Conservation (phyloP, 1,140 invertebrate species). For the Caenorhabditis inopinata region DNA sequence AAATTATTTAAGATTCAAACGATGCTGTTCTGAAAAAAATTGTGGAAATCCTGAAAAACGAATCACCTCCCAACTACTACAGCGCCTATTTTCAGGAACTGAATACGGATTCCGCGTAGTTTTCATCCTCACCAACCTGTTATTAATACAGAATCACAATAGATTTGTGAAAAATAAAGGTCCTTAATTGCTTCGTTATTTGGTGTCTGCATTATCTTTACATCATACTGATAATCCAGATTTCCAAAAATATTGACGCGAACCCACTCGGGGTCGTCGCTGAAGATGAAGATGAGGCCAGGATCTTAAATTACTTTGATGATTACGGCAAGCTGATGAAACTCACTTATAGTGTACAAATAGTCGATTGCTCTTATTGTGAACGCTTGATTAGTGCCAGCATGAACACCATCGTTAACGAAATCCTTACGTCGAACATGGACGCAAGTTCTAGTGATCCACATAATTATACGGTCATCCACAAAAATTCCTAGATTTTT, state of each 20-base stretch:
- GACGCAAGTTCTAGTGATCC: conserved; percentile 4
- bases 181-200: neutral
- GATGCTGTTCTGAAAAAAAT: too few species aligned
- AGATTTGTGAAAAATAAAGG: neutral
- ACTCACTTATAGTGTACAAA: neutral
- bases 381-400: neutral
- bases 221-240: conserved; percentile 2
- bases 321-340: neutral
- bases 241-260: neutral
- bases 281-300: neutral
- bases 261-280: neutral
- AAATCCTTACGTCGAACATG: neutral
- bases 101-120: too few species aligned
- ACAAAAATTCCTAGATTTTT: too few species aligned
- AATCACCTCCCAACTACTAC: too few species aligned
- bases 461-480: too few species aligned
- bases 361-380: neutral
- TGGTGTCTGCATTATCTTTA: neutral
- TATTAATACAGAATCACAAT: conserved; percentile 23
- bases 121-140: neutral
- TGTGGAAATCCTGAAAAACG: too few species aligned
- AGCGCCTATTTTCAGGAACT: too few species aligned
- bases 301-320: neutral
- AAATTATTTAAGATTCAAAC: too few species aligned
- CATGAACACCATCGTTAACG: neutral